A percentile compares a stretch with the other conserved stretches of the same genome.
These are phyloP conservation scores for Tachina grossa DNA, from an alignment of 2,888 invertebrate genomes.

Conservation along the genomic window DNA sequence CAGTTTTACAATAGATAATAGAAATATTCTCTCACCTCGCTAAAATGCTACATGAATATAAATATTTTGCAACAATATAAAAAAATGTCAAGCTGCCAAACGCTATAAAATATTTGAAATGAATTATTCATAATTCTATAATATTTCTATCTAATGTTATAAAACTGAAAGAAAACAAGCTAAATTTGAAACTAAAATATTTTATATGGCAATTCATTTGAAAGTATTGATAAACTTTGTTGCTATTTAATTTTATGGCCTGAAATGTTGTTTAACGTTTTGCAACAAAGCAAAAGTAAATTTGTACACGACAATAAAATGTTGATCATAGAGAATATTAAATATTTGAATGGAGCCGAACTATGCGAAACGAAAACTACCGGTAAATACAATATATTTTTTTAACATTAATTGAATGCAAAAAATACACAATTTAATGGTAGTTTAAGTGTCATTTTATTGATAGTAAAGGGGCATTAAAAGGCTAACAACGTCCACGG, in stretches of 20 bases:
- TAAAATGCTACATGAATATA: slow-evolving; percentile 8
- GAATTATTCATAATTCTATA: slow-evolving; percentile 30
- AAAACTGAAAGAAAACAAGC: slow-evolving; percentile 20
- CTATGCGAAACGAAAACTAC: background rate
- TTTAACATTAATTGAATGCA: slow-evolving; percentile 23
- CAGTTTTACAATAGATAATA: background rate
- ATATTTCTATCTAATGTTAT: background rate
- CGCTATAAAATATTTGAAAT: background rate
- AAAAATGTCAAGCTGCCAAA: background rate
- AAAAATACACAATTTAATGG: slow-evolving; percentile 75
- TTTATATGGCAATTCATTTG: slow-evolving; percentile 28
- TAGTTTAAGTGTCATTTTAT: slow-evolving; percentile 81
- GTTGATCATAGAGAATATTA: slow-evolving; percentile 15
- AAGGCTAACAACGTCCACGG: background rate
- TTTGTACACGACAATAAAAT: slow-evolving; percentile 11
- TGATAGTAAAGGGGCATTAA: slow-evolving; percentile 78
- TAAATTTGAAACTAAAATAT: slow-evolving; percentile 24
- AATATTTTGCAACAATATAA: background rate
- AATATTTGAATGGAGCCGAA: slow-evolving; percentile 36
- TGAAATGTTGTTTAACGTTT: background rate
- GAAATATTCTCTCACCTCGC: background rate
- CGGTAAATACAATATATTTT: slow-evolving; percentile 16
- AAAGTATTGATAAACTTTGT: slow-evolving; percentile 10
- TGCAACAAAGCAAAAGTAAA: slow-evolving; percentile 7
- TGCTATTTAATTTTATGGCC: background rate